A percentile compares a stretch with the other conserved stretches of the same genome.
phyloP scores from a whole-genome alignment of 2,797 vertebrate species.

The Buceros bicornis region DNA sequence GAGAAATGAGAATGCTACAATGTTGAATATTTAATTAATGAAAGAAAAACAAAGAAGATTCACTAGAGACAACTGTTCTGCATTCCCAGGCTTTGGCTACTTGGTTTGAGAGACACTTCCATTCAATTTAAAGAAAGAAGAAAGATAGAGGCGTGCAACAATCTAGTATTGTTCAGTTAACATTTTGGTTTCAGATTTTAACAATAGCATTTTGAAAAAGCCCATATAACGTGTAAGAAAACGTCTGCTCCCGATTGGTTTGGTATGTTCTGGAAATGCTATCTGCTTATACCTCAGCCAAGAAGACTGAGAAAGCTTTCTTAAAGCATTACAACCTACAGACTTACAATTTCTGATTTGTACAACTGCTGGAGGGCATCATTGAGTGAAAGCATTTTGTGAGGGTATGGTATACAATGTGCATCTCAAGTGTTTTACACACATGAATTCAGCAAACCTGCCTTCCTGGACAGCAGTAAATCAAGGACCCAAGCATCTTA shows the following conservation, averaged over 20 bases:
- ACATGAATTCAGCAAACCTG: neutral
- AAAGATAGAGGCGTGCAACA: neutral
- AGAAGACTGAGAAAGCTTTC: neutral
- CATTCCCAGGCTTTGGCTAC: constrained; percentile 19
- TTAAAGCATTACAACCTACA: constrained; percentile 30
- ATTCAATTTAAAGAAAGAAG: constrained; percentile 25
- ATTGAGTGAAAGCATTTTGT: neutral
- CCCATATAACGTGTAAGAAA: neutral
- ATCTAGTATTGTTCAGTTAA: constrained; percentile 30
- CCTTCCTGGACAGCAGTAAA: constrained; percentile 32
- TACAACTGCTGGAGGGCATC: neutral
- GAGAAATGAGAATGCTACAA: constrained; percentile 64
- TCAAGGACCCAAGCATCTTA: neutral
- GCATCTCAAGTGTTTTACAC: neutral
- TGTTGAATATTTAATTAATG: constrained; percentile 59
- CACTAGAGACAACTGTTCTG: constrained; percentile 42
- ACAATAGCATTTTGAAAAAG: neutral
- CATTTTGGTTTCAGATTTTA: constrained; percentile 14
- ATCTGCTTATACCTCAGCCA: neutral
- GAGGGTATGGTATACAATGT: neutral
- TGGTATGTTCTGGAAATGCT: neutral
- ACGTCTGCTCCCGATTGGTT: neutral
- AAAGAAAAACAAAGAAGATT: constrained; percentile 60
- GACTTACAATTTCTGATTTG: neutral
- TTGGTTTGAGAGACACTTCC: constrained; percentile 32